Conservation (phyloP, 2,888 invertebrate species). For the Ectemnius lituratus region DNA sequence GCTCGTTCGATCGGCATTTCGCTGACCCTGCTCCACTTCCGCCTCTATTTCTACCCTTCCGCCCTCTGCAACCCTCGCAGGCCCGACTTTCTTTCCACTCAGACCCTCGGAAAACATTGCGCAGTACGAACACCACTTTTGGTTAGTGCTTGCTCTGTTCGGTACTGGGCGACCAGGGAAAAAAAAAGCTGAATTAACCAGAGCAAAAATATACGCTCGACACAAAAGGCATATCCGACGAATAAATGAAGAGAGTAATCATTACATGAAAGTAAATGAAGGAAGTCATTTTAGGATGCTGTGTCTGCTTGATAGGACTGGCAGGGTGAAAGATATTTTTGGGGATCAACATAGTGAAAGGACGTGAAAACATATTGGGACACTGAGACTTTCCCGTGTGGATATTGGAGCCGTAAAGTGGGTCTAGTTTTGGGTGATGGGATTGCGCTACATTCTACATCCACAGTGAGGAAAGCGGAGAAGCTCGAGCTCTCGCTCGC, state of each 20-base stretch:
- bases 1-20: slow-evolving; percentile 1
- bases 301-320: too few species aligned
- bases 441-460: background rate
- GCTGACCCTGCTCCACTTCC: slow-evolving; percentile 1
- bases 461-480: background rate
- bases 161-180: background rate
- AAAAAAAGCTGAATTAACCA: too few species aligned
- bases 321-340: too few species aligned
- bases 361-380: too few species aligned
- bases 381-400: too few species aligned
- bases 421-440: background rate
- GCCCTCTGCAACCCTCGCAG: background rate
- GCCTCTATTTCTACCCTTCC: background rate
- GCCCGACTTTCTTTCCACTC: too few species aligned
- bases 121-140: background rate
- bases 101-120: background rate
- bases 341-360: too few species aligned
- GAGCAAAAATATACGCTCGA: too few species aligned
- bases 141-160: too few species aligned
- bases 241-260: background rate
- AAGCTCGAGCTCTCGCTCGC: slow-evolving; percentile 27
- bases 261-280: too few species aligned
- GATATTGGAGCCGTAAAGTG: too few species aligned
- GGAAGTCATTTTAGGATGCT: too few species aligned
- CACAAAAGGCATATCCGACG: background rate